Percentiles rank a stretch among this genome's conserved stretches.
Conservation (phyloP, 2,888 invertebrate genomes). For the Andrena marginata region DNA sequence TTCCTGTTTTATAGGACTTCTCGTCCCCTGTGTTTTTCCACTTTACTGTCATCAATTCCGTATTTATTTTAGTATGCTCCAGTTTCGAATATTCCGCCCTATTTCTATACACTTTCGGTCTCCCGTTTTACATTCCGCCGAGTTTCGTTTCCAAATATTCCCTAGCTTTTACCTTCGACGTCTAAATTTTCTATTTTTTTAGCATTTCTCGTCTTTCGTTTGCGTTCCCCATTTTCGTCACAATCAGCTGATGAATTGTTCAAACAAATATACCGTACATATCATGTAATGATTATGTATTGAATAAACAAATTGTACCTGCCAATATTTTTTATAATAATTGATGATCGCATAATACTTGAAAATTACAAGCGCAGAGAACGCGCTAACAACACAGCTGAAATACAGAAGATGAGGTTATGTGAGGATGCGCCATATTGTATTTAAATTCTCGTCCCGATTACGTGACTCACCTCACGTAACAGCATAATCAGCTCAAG, state of each 20-base stretch:
- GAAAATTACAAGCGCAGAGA: no score
- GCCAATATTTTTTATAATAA: no score
- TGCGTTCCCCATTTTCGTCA: background rate
- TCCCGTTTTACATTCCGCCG: conserved; percentile 24
- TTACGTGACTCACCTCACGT: no score
- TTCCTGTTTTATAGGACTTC: conserved; percentile 17
- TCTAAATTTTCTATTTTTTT: background rate
- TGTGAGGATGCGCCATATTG: no score
- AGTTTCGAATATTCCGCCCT: conserved; percentile 36
- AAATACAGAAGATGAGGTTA: no score
- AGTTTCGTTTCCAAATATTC: conserved; percentile 6
- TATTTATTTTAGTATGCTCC: conserved; percentile 35
- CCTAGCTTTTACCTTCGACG: conserved; percentile 7
- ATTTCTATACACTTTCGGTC: conserved; percentile 23
- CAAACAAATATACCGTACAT: background rate
- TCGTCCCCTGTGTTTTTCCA: background rate
- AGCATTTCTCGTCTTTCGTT: no score
- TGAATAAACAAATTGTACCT: no score
- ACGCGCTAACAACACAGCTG: no score
- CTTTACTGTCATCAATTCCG: conserved; percentile 1
- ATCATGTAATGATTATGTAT: no score
- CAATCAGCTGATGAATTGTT: background rate
- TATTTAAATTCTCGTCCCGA: no score
- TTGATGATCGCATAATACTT: no score
- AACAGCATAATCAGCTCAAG: no score